Conservation (phyloP, 2,113 vertebrate genomes). For the Cyrtonyx montezumae region DNA sequence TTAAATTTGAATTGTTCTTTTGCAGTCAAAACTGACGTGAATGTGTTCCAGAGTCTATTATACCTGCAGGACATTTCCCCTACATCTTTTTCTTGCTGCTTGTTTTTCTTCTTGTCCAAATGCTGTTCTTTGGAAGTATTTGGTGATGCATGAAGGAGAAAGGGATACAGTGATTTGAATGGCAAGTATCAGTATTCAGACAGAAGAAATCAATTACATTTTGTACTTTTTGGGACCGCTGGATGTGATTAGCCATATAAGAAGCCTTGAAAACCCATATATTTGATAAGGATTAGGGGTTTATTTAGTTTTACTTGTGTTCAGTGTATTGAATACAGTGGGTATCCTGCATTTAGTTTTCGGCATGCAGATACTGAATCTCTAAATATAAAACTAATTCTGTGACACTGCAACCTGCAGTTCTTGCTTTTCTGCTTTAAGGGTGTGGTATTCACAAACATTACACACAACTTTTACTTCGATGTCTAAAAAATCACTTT, state of each 20-base stretch:
- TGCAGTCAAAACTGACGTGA: conserved; percentile 55
- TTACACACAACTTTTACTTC: conserved; percentile 53
- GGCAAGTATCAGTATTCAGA: not conserved
- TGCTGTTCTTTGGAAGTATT: conserved; percentile 40
- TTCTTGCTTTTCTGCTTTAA: conserved; percentile 59
- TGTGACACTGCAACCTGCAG: conserved; percentile 1
- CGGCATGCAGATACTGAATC: not conserved
- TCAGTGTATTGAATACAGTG: not conserved
- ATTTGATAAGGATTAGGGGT: not conserved
- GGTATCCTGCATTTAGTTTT: not conserved
- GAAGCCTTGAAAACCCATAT: not conserved
- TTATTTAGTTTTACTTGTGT: not conserved
- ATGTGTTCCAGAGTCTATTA: conserved; percentile 44
- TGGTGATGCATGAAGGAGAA: conserved; percentile 23
- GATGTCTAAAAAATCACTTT: conserved; percentile 70
- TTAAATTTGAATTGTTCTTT: conserved; percentile 64
- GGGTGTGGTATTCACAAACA: conserved; percentile 58
- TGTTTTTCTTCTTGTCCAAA: conserved; percentile 16
- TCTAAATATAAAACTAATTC: not conserved
- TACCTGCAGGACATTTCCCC: conserved; percentile 58
- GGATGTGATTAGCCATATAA: not conserved
- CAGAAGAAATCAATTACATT: not conserved
- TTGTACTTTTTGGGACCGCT: not conserved
- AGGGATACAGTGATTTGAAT: not conserved
- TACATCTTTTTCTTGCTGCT: conserved; percentile 4